Evolutionary conservation across 92 coral and sea anemone species (phyloP).

Genomic region (Epizoanthus stellaris): DNA sequence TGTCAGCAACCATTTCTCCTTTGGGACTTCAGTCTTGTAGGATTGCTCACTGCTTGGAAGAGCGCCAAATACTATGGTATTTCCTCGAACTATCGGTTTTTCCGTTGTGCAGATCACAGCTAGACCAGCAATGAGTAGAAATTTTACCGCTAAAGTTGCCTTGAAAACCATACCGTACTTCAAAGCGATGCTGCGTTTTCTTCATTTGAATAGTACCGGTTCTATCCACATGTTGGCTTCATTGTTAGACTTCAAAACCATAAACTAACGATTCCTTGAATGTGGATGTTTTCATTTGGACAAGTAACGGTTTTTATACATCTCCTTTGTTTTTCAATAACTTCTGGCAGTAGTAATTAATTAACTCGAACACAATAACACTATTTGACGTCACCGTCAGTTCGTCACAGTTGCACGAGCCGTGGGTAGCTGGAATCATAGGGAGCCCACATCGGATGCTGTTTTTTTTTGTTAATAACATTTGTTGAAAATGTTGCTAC

Average conservation of each 20-base stretch:
- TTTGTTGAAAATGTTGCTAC: no score
- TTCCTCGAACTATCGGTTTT: slow-evolving; percentile 27
- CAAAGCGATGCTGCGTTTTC: background rate
- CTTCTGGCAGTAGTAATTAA: background rate
- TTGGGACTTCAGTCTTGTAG: slow-evolving; percentile 61
- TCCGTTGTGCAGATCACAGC: background rate
- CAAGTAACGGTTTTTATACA: background rate
- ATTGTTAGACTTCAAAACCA: slow-evolving; percentile 5
- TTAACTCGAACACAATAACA: slow-evolving; percentile 9
- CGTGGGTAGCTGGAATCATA: no score
- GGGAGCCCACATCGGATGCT: no score
- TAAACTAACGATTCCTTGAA: background rate
- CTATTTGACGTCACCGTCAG: background rate
- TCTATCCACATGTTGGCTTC: background rate
- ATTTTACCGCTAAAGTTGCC: background rate
- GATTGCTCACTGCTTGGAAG: slow-evolving; percentile 8
- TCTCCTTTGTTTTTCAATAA: background rate
- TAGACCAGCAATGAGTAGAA: background rate
- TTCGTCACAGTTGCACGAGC: no score
- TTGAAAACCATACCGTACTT: background rate
- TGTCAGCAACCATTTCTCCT: slow-evolving; percentile 72
- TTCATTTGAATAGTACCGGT: slow-evolving; percentile 30
- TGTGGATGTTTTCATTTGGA: background rate
- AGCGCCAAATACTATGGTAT: slow-evolving; percentile 9
- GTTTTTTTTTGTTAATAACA: no score